A percentile compares a stretch with the other conserved stretches of the same genome.
These are phyloP conservation scores for Micromesistius poutassou DNA, from an alignment of 2,797 vertebrate genomes.

Conservation along the genomic window DNA sequence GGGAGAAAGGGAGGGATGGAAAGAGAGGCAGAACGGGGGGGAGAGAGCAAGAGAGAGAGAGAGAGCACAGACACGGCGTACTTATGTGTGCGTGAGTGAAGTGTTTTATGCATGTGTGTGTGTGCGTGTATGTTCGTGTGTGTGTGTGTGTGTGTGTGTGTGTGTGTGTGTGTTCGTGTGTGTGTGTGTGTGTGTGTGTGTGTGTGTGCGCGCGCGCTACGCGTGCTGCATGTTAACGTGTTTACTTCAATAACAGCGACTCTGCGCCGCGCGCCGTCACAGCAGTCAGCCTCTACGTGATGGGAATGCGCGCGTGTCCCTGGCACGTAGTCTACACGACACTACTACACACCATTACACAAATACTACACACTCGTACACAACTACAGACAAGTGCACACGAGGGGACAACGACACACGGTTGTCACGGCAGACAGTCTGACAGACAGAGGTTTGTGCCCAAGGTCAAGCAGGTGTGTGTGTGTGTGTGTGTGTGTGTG, in stretches of 20 bases:
- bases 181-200: slow-evolving; percentile 5
- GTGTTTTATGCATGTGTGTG: neutral
- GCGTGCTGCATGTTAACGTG: slow-evolving; percentile 58
- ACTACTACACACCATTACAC: neutral
- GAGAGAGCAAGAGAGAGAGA: neutral
- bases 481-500: neutral
- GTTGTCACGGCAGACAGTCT: neutral
- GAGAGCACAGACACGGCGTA: neutral
- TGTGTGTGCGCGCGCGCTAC: slow-evolving; percentile 17
- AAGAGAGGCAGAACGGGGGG: neutral
- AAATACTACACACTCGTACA: neutral
- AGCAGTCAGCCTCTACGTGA: slow-evolving; percentile 4
- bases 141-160: slow-evolving; percentile 3
- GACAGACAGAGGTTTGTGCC: neutral
- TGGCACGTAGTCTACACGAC: neutral
- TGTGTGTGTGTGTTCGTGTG: neutral
- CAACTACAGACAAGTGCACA: neutral
- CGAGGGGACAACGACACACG: neutral
- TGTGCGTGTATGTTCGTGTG: neutral
- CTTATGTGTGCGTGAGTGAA: neutral
- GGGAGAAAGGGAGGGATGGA: neutral
- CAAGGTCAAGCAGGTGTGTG: neutral
- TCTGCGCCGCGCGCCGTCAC: slow-evolving; percentile 1
- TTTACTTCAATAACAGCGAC: slow-evolving; percentile 37
- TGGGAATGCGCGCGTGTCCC: slow-evolving; percentile 4